phyloP scores from a whole-genome alignment of 2,888 invertebrate genomes.

The Rhagonycha fulva region DNA sequence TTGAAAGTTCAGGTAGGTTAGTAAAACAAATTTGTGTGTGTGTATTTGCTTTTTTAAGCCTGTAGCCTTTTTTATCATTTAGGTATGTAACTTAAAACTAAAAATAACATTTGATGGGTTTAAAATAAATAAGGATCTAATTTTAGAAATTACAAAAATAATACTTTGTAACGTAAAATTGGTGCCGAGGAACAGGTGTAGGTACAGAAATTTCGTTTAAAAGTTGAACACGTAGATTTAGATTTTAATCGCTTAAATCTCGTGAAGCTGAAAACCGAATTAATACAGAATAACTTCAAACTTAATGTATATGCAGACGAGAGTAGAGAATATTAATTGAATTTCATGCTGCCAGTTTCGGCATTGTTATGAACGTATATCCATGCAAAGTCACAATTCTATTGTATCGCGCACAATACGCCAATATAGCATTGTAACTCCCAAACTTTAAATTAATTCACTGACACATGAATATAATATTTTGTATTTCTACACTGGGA shows the following conservation, averaged over 20 bases:
- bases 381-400: constrained; percentile 54
- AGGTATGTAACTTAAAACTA: background rate
- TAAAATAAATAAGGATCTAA: background rate
- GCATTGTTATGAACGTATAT: constrained; percentile 48
- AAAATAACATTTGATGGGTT: background rate
- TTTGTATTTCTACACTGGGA: constrained; percentile 28
- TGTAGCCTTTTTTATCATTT: background rate
- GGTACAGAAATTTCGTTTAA: constrained; percentile 7
- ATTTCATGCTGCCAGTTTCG: constrained; percentile 47
- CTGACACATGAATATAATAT: constrained; percentile 41
- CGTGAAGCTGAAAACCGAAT: constrained; percentile 33
- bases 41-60: background rate
- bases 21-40: background rate
- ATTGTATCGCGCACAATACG: constrained; percentile 49
- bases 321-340: constrained; percentile 46
- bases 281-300: constrained; percentile 48
- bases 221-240: constrained; percentile 23
- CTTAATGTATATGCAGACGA: constrained; percentile 47
- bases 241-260: constrained; percentile 28
- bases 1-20: background rate
- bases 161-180: background rate
- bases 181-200: background rate
- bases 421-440: constrained; percentile 49
- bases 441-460: constrained; percentile 51
- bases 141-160: background rate